A percentile compares a stretch with the other conserved stretches of the same genome.
phyloP scores from a whole-genome alignment of 2,113 vertebrate genomes.

The Pica pica region DNA sequence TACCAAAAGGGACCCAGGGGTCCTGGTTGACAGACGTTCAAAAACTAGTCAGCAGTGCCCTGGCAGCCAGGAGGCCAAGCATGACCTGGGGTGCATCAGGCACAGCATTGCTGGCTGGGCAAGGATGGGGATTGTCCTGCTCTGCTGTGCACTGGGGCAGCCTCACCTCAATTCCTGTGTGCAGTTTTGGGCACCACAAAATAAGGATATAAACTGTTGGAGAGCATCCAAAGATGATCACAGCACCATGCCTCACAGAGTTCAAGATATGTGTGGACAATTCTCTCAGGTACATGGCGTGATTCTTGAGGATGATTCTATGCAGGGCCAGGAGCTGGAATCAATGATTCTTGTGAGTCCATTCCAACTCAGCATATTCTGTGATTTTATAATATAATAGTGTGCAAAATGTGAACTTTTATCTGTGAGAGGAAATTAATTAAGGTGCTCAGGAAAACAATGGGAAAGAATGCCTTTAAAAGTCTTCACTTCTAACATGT shows the following conservation, averaged over 20 bases:
- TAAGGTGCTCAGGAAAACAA: not conserved
- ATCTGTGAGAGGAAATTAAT: not conserved
- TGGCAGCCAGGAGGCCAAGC: not conserved
- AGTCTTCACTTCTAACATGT: not conserved
- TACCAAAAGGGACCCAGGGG: accelerated
- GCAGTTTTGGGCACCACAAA: not conserved
- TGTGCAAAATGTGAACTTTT: not conserved
- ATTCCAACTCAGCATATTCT: not conserved
- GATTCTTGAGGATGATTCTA: not conserved
- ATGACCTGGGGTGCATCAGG: not conserved
- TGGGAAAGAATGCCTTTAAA: not conserved
- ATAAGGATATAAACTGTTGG: not conserved
- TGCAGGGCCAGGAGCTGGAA: not conserved
- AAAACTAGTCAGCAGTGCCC: not conserved
- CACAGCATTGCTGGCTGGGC: accelerated
- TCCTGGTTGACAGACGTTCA: not conserved
- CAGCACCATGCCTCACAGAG: not conserved
- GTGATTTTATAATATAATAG: not conserved
- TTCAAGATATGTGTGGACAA: not conserved
- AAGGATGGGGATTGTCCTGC: not conserved
- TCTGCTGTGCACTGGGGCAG: not conserved
- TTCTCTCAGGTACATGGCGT: not conserved
- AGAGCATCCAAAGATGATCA: not conserved
- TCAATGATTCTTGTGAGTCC: accelerated
- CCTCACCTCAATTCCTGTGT: not conserved